Conservation (phyloP, 2,113 vertebrate genomes). For the Cyprinodon tularosa region DNA sequence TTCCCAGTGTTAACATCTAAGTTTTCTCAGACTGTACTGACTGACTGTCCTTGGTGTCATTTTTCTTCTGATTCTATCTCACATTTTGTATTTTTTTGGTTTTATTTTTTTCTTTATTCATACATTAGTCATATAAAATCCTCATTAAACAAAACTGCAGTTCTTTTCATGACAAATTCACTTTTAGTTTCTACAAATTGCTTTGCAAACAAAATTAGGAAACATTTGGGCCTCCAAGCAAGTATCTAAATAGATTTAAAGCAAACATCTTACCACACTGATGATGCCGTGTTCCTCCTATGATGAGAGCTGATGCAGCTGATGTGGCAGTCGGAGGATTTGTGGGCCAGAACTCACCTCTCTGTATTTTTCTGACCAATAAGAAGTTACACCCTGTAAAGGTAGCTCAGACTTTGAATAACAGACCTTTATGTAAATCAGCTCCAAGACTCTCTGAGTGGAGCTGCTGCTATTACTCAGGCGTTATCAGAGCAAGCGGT, state of each 20-base stretch:
- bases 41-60: not conserved
- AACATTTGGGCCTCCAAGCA: not conserved
- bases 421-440: constrained; percentile 40
- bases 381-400: constrained; percentile 11
- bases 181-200: not conserved
- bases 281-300: not conserved
- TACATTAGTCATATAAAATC: no score
- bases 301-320: not conserved
- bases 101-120: no score
- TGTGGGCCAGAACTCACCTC: not conserved
- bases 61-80: not conserved
- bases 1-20: not conserved
- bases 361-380: constrained; percentile 15
- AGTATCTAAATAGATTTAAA: not conserved
- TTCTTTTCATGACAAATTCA: no score
- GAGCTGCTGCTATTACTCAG: not conserved
- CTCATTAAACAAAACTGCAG: no score
- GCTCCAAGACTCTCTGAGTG: not conserved
- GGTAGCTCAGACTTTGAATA: constrained; percentile 43
- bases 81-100: not conserved
- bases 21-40: not conserved
- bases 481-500: not conserved
- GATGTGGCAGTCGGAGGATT: not conserved
- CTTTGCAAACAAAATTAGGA: not conserved
- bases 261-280: not conserved